These are phyloP conservation scores for Matsumurasca onukii DNA, from an alignment of 1,140 invertebrate genomes.

Conservation along the genomic window DNA sequence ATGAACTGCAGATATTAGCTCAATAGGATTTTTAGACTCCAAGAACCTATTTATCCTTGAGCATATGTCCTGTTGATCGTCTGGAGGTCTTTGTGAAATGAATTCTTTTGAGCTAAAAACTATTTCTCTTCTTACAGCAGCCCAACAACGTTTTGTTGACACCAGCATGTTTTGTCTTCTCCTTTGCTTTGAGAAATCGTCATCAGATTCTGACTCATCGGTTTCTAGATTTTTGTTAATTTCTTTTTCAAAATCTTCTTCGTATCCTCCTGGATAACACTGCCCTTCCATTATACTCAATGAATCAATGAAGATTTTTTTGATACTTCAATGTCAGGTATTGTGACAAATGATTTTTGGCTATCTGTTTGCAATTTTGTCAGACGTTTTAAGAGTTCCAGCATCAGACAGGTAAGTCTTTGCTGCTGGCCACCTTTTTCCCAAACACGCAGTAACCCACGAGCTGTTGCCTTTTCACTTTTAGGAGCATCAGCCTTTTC, in stretches of 20 bases:
- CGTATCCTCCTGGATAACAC: background rate
- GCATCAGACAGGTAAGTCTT: slow-evolving; percentile 16
- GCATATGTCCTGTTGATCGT: background rate
- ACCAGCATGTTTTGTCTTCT: too few relatives aligned
- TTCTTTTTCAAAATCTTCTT: background rate
- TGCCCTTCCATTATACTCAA: background rate
- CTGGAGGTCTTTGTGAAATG: background rate
- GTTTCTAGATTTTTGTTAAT: background rate
- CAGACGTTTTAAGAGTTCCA: slow-evolving; percentile 18
- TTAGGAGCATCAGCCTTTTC: too few relatives aligned
- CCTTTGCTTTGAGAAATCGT: background rate
- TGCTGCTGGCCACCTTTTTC: slow-evolving; percentile 15
- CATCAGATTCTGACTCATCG: background rate
- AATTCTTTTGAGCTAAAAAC: too few relatives aligned
- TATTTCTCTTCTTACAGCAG: too few relatives aligned
- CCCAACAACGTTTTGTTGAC: too few relatives aligned
- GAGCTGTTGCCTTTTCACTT: slow-evolving; percentile 21
- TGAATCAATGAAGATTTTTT: background rate
- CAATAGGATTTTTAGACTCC: background rate
- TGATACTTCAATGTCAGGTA: background rate
- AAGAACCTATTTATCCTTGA: background rate
- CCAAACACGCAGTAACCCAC: slow-evolving; percentile 24
- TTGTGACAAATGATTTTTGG: background rate
- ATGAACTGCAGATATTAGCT: background rate
- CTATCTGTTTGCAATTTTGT: slow-evolving; percentile 23